Conservation (phyloP, 2,888 invertebrate genomes). For the Chrysolina oricalcia region DNA sequence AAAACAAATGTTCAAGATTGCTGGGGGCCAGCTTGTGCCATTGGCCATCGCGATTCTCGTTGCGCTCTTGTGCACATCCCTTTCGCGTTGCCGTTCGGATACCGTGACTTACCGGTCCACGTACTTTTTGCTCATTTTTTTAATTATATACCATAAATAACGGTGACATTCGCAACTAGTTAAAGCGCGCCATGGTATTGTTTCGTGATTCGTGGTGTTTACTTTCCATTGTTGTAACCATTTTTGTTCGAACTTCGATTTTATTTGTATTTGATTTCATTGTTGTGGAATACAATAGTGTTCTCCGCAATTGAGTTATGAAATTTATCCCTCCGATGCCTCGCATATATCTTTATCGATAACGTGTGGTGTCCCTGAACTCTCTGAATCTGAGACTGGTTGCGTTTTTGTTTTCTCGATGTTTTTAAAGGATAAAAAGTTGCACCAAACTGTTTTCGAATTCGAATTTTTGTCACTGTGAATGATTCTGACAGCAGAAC, state of each 20-base stretch:
- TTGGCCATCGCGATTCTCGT: conserved; percentile 38
- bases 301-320: conserved; percentile 19
- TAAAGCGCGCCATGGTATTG: conserved; percentile 29
- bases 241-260: conserved; percentile 33
- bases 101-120: conserved; percentile 61
- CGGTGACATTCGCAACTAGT: conserved; percentile 27
- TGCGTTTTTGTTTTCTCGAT: neutral
- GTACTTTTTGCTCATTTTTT: conserved; percentile 49
- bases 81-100: conserved; percentile 31
- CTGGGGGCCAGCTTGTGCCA: conserved; percentile 40
- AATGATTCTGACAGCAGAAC: too few relatives aligned
- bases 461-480: too few relatives aligned
- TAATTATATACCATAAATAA: conserved; percentile 42
- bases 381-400: neutral
- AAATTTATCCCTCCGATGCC: conserved; percentile 9
- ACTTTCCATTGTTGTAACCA: conserved; percentile 32
- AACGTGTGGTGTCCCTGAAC: neutral
- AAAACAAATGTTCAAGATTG: conserved; percentile 61
- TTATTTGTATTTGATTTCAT: conserved; percentile 30
- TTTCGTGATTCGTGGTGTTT: conserved; percentile 47
- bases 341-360: conserved; percentile 1
- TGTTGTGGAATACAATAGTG: conserved; percentile 39
- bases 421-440: too few relatives aligned
- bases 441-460: too few relatives aligned
- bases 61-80: conserved; percentile 38